These are phyloP conservation scores for Oxystoma pomonae DNA, from an alignment of 2,888 invertebrate genomes.

Conservation along the genomic window DNA sequence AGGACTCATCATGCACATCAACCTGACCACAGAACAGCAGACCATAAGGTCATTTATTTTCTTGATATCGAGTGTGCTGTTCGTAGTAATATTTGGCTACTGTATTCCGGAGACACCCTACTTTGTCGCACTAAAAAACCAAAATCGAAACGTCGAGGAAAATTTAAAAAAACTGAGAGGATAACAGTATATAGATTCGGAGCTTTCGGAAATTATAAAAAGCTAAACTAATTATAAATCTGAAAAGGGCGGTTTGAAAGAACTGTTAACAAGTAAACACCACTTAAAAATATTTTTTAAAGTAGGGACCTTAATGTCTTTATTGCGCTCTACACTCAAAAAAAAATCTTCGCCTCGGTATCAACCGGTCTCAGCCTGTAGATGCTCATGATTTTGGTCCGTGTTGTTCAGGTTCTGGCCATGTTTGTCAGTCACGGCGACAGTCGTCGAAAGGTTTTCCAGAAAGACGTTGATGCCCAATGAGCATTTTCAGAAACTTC, in stretches of 20 bases:
- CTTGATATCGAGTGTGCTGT: conserved; percentile 23
- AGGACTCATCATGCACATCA: conserved; percentile 21
- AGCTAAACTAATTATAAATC: conserved; percentile 14
- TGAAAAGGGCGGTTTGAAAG: neutral
- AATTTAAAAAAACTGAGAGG: conserved; percentile 57
- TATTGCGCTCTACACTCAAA: conserved; percentile 70
- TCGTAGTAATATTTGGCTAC: conserved; percentile 22
- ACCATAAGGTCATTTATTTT: conserved; percentile 22
- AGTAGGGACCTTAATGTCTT: conserved; percentile 45
- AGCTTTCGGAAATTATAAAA: conserved; percentile 21
- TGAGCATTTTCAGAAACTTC: too few species aligned
- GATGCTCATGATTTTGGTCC: conserved; percentile 71
- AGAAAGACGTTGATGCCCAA: neutral
- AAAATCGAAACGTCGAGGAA: conserved; percentile 56
- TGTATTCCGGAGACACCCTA: conserved; percentile 30
- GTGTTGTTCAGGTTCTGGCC: conserved; percentile 57
- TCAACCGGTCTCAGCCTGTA: conserved; percentile 50
- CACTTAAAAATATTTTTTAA: neutral
- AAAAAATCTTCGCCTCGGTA: conserved; percentile 58
- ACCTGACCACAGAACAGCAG: conserved; percentile 19
- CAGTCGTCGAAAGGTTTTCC: neutral
- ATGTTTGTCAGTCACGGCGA: neutral
- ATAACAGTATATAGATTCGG: conserved; percentile 17
- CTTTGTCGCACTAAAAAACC: conserved; percentile 21
- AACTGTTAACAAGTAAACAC: neutral